These are phyloP conservation scores for Cynopterus brachyotis DNA, from an alignment of 2,113 vertebrate species.

Conservation along the genomic window DNA sequence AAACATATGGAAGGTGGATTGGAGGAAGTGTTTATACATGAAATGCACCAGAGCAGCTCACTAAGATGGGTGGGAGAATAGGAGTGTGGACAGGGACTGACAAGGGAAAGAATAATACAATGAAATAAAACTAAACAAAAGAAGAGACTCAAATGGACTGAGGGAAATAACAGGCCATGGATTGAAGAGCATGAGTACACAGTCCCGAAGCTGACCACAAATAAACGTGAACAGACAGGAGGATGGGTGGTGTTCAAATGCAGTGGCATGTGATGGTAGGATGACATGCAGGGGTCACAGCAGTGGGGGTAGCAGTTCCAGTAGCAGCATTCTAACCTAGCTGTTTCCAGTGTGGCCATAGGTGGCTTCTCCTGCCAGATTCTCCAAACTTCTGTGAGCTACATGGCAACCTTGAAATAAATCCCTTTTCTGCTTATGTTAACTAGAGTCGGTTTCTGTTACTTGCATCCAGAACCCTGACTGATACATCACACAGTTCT, in stretches of 20 bases:
- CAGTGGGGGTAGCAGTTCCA: not conserved
- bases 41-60: conserved; percentile 6
- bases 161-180: not conserved
- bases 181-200: not conserved
- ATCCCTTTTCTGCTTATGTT: conserved; percentile 31
- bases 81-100: not conserved
- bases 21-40: not conserved
- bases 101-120: not conserved
- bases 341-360: not conserved
- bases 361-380: not conserved
- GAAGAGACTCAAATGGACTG: not conserved
- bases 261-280: not conserved
- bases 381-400: conserved; percentile 30
- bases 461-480: not conserved
- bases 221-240: not conserved
- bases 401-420: not conserved
- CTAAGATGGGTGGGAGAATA: not conserved
- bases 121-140: conserved; percentile 9
- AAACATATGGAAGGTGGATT: not conserved
- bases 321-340: not conserved
- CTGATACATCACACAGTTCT: not conserved
- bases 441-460: conserved; percentile 12
- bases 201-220: not conserved
- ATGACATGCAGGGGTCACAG: not conserved
- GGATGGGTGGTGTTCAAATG: not conserved